Base-by-base conservation (phyloP, 2,113 vertebrate species). In the Hymenochirus boettgeri region DNA sequence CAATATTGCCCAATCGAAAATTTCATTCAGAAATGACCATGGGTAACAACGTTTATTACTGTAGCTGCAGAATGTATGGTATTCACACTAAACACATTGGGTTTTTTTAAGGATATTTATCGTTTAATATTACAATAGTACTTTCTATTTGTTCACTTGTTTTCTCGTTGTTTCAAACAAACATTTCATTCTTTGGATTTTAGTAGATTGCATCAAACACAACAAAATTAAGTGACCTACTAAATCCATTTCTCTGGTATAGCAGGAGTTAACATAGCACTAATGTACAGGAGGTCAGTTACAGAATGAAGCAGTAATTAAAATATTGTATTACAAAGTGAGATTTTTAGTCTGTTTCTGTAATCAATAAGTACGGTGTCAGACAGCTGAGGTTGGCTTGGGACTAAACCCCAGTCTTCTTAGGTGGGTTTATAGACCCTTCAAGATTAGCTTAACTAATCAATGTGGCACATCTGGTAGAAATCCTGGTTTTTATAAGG, bases 311-410 rank as follows among this genome's bases (percentile, higher is more conserved):
- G 57, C 62, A 72, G 75, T 75, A 83, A 82, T 81, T 81, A 82
- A 82, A 83, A 79, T 79, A 76, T 80, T 73, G 64, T 57, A 71
- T 82, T 82, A 77, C 75, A 57, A 74, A 74, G 69, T 56, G 65
- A 74, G 73, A 76, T 72, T 31, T 61, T 69, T 74, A 80, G 75
- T 80, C 75, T 82, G 75, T 70, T 82, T 83, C 74, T 74, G 71
- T 75, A 75, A 83, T 83, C 81, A 81, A 85, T 84, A 80, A 76
- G 74, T 37, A 53, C 21, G 45, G 76, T 79, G 77, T 84, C 70
- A 76, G 76, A 73, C 72, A 76, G 74, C 72, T 73, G 77, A 80
- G 74, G 58, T 46, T 72, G 73, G 63, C 59, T 73, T 75, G 76
- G 83, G 79, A 79, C 77, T 80, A 79, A 74, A 80, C 79, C 79